Base-by-base conservation (phyloP, 1,140 invertebrate species). In the Scaptodrosophila lebanonensis region DNA sequence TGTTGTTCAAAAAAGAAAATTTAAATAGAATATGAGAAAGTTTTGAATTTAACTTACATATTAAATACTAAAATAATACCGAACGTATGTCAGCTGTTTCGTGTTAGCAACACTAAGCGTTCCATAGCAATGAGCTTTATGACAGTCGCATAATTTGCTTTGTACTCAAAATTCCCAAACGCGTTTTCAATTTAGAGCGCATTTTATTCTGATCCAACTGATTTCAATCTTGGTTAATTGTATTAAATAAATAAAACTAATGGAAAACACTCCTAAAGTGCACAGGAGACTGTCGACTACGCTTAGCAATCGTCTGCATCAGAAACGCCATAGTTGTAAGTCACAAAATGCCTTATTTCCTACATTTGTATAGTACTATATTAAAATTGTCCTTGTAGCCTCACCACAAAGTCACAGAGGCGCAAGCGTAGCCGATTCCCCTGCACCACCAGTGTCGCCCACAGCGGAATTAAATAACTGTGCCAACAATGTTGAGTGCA, bases 321-420 rank as follows among this genome's bases (percentile, higher is more conserved):
- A 84, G 1, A 84, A 85, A 30, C 61, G 83, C 3, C 83, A 83
- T 56, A 83, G 77, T 53, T 72, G 77, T 83, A 62, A 64, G 35
- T 49, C 1, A 12, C 13, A 59, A 18, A 20, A n/a, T 3, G 3
- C 1, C 1, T 5, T 2, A 5, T 5, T 3, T 1, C 1, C 3
- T 1, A 2, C n/a, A 38, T 13, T 2, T 2, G 6, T 4, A 4
- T 11, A 45, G 32, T n/a, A n/a, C n/a, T 25, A 4, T 25, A 25
- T 25, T 8, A 53, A 36, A 8, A 1, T 4, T 0, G 5, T 9
- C 27, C 22, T 51, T 22, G 7, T n/a, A 85, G 83, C 83, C 16
- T 85, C 83, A 22, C 83, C 83, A 2, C 68, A 83, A 3, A 71
- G 51, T 50, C 52, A 62, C 32, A 58, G 52, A 32, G 57, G 71